A percentile compares a stretch with the other conserved stretches of the same genome.
Evolutionary conservation across 2,797 vertebrate genomes (phyloP).

Genomic region (Megaceryle alcyon): DNA sequence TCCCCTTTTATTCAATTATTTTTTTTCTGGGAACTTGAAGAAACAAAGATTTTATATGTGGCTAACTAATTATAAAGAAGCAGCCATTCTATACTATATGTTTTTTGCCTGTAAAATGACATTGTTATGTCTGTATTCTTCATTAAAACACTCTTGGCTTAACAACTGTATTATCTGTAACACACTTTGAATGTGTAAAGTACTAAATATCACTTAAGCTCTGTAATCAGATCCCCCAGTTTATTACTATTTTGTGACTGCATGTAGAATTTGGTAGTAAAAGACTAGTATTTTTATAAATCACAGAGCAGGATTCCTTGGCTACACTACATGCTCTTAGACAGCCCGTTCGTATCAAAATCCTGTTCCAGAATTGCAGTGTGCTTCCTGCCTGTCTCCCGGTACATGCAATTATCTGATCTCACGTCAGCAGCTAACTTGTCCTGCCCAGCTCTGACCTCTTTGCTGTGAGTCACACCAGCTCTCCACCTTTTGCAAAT

Average conservation of each 20-base stretch:
- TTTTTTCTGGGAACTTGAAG: background rate
- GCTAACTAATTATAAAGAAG: background rate
- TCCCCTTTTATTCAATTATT: background rate
- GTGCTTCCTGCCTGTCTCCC: background rate
- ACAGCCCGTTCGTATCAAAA: background rate
- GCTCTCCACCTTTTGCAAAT: conserved; percentile 56
- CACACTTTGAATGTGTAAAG: background rate
- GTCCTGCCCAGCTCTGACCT: conserved; percentile 3
- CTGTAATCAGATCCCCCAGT: background rate
- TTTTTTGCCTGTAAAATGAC: background rate
- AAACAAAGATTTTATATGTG: background rate
- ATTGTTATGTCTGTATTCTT: background rate
- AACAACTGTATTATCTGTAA: background rate
- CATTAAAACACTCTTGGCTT: background rate
- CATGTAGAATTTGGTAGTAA: background rate
- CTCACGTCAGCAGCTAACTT: background rate
- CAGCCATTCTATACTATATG: background rate
- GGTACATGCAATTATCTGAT: background rate
- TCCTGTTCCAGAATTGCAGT: background rate
- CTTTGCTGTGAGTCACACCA: conserved; percentile 6
- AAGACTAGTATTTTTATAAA: background rate
- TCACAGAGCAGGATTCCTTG: background rate
- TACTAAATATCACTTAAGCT: background rate
- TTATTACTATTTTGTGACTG: background rate
- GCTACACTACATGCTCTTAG: background rate